phyloP scores from a whole-genome alignment of 1,140 invertebrate genomes.

The Zaprionus davidi region DNA sequence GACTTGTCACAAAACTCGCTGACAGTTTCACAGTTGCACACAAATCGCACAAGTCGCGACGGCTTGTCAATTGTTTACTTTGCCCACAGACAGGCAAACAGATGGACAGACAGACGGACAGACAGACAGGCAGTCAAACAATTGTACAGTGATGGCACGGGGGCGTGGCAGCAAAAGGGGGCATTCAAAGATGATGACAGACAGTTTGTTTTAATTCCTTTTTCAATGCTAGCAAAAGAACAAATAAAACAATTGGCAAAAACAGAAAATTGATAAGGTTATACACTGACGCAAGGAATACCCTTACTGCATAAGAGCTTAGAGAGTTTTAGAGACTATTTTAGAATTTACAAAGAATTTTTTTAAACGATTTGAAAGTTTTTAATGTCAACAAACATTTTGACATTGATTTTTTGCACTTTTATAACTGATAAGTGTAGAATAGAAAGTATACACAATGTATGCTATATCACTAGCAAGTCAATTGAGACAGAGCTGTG shows the following conservation, averaged over 20 bases:
- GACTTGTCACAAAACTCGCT: slow-evolving; percentile 65
- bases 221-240: background rate
- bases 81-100: slow-evolving; percentile 18
- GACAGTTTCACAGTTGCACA: slow-evolving; percentile 59
- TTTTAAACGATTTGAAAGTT: background rate
- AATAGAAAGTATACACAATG: background rate
- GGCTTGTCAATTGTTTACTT: slow-evolving; percentile 76
- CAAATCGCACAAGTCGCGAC: slow-evolving; percentile 48
- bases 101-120: background rate
- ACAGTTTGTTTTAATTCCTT: slow-evolving; percentile 62
- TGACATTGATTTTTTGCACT: too few species aligned
- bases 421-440: background rate
- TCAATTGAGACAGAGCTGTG: background rate
- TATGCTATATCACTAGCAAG: background rate
- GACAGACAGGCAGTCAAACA: slow-evolving; percentile 2
- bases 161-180: background rate
- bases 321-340: background rate
- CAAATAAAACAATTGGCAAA: slow-evolving; percentile 1
- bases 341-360: background rate
- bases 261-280: background rate
- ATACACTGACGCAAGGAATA: background rate
- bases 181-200: slow-evolving; percentile 38
- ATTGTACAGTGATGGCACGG: background rate
- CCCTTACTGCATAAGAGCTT: background rate
- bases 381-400: too few species aligned